Evolutionary conservation across 2,888 invertebrate genomes (phyloP).

Genomic region (Nasonia oneida): DNA sequence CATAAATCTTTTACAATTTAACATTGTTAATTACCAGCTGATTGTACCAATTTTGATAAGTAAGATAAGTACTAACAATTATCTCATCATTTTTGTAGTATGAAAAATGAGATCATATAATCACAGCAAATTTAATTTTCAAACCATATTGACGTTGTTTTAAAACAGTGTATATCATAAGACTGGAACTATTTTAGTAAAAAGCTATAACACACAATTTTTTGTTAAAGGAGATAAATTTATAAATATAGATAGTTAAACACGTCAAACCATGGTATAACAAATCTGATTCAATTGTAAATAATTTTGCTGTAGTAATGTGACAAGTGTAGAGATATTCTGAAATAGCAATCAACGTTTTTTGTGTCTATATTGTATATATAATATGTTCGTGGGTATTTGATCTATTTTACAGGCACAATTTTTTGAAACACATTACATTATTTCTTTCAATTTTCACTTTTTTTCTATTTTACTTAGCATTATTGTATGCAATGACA

Average conservation of each 20-base stretch:
- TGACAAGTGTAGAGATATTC: background rate
- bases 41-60: background rate
- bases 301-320: background rate
- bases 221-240: background rate
- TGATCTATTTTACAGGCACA: constrained; percentile 13
- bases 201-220: background rate
- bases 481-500: background rate
- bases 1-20: background rate
- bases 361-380: background rate
- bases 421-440: background rate
- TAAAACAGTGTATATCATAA: too few species aligned
- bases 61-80: background rate
- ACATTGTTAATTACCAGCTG: background rate
- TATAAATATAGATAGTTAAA: background rate
- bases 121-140: background rate
- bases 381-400: background rate
- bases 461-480: background rate
- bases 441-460: background rate
- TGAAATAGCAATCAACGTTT: background rate
- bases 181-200: background rate
- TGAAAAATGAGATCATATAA: background rate
- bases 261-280: background rate
- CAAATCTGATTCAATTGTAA: background rate
- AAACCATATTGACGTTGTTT: too few species aligned
- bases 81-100: background rate